phyloP scores from a whole-genome alignment of 2,797 vertebrate genomes.

The Neosalanx taihuensis region DNA sequence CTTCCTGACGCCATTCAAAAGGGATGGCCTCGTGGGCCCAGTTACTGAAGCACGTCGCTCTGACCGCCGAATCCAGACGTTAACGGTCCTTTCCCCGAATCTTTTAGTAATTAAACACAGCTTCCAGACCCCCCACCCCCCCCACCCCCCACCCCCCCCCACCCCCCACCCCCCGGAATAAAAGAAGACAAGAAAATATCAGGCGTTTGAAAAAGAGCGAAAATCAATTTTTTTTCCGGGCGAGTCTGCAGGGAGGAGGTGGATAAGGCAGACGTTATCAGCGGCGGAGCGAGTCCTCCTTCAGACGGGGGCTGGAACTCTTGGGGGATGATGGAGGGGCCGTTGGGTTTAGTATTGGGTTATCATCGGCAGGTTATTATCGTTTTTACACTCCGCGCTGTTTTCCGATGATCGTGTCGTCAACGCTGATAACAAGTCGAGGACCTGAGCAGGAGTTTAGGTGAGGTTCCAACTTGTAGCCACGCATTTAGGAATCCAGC shows the following conservation, averaged over 20 bases:
- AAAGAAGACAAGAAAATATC: slow-evolving; percentile 53
- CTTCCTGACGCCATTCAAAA: slow-evolving; percentile 49
- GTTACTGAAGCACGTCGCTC: slow-evolving; percentile 10
- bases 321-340: slow-evolving; percentile 26
- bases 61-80: slow-evolving; percentile 41
- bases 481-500: too few relatives aligned
- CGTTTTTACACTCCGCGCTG: too few relatives aligned
- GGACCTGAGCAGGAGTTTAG: too few relatives aligned
- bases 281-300: slow-evolving; percentile 54
- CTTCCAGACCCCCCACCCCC: slow-evolving; percentile 26
- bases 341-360: slow-evolving; percentile 38
- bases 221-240: slow-evolving; percentile 57
- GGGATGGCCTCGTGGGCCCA: slow-evolving; percentile 40
- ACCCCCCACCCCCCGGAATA: not conserved
- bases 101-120: slow-evolving; percentile 62
- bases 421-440: too few relatives aligned
- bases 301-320: slow-evolving; percentile 39
- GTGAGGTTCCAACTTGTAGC: too few relatives aligned
- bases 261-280: slow-evolving; percentile 54
- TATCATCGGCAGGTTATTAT: slow-evolving; percentile 16
- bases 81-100: slow-evolving; percentile 58
- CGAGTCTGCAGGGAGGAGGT: slow-evolving; percentile 45
- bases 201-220: slow-evolving; percentile 51
- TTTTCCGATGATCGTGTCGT: too few relatives aligned
- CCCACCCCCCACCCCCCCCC: not conserved